Evolutionary conservation across 2,888 invertebrate species (phyloP).

Genomic region (Pollenia angustigena): DNA sequence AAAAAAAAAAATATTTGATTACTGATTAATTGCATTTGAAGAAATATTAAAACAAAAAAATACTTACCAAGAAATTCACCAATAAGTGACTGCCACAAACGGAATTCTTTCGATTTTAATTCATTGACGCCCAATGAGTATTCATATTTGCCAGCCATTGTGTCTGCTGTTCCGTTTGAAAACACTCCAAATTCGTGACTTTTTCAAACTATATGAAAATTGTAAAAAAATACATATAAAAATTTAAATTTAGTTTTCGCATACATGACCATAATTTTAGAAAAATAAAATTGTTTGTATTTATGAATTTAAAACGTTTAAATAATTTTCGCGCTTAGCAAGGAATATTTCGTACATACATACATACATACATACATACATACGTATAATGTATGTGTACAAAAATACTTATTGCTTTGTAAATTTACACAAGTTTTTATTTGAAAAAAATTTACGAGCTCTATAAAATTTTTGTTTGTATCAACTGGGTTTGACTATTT

Average conservation of each 20-base stretch:
- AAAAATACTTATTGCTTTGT: background rate
- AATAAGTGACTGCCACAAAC: constrained; percentile 91
- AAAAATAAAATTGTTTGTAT: background rate
- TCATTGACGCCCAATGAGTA: constrained; percentile 89
- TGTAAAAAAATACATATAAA: constrained; percentile 19
- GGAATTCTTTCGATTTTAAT: constrained; percentile 87
- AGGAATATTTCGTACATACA: background rate
- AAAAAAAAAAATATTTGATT: constrained; percentile 33
- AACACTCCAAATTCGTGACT: constrained; percentile 45
- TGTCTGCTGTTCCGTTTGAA: constrained; percentile 42
- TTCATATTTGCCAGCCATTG: constrained; percentile 85
- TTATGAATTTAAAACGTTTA: background rate
- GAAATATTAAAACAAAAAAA: background rate
- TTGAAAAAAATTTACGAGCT: background rate
- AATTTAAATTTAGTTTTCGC: background rate
- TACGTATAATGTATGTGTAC: too few relatives aligned
- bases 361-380: too few relatives aligned
- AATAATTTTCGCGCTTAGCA: background rate
- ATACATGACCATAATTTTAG: constrained; percentile 14
- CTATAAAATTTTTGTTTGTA: background rate
- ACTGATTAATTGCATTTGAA: background rate
- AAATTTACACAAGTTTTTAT: constrained; percentile 11
- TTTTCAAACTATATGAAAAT: constrained; percentile 46
- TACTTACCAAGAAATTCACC: constrained; percentile 92
- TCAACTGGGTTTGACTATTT: constrained; percentile 10